Conservation (phyloP, 2,113 vertebrate genomes). For the Neolamprologus variostigma region DNA sequence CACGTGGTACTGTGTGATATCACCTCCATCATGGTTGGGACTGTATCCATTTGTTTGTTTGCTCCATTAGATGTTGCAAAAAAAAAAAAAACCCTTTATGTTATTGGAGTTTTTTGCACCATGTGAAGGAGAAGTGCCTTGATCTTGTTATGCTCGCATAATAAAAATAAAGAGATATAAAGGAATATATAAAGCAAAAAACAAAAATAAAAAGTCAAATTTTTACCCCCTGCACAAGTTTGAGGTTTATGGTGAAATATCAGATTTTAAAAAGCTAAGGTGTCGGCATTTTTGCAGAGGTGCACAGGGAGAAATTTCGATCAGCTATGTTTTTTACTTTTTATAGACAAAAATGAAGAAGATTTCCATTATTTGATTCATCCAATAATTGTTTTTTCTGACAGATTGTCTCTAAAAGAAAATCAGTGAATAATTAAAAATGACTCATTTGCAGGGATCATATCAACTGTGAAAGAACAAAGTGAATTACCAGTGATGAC, state of each 20-base stretch:
- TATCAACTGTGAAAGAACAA: neutral
- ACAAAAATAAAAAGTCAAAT: neutral
- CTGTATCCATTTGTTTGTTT: neutral
- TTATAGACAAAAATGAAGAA: neutral
- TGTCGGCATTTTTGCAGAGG: neutral
- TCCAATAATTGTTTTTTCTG: neutral
- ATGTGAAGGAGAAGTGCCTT: neutral
- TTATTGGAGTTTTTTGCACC: neutral
- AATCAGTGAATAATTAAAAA: neutral
- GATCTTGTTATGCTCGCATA: neutral
- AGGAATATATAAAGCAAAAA: neutral
- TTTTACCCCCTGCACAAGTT: neutral
- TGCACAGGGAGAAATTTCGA: neutral
- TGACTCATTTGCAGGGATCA: neutral
- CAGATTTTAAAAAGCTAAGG: neutral
- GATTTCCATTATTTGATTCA: neutral
- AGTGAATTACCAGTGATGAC: neutral
- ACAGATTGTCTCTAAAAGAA: neutral
- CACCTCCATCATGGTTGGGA: neutral
- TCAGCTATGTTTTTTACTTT: neutral
- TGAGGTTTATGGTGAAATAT: neutral
- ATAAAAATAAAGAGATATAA: neutral
- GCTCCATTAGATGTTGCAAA: neutral
- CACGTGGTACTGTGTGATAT: neutral
- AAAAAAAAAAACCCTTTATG: rapidly evolving